These are phyloP conservation scores for Lepidostoma basale DNA, from an alignment of 1,140 invertebrate genomes.

Conservation along the genomic window DNA sequence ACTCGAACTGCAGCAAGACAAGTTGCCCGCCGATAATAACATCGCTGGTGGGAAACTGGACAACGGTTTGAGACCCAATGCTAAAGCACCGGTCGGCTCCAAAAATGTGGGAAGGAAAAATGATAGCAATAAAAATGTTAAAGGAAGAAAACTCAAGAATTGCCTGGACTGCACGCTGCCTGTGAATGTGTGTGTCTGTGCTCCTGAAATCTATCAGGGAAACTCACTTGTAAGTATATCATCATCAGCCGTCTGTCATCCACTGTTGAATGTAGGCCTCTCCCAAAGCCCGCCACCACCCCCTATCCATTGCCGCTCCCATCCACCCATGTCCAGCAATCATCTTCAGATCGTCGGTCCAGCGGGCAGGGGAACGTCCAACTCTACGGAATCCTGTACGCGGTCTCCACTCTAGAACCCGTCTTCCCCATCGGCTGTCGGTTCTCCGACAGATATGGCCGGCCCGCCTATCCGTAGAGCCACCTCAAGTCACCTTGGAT, in stretches of 20 bases:
- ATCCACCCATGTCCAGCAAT: too few relatives aligned
- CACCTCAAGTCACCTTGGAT: too few relatives aligned
- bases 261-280: too few relatives aligned
- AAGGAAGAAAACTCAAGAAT: conserved; percentile 17
- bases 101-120: conserved; percentile 1
- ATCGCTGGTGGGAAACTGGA: background rate
- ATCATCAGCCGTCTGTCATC: background rate
- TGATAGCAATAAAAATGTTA: background rate
- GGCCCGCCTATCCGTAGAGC: too few relatives aligned
- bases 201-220: conserved; percentile 21
- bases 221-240: conserved; percentile 25
- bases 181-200: conserved; percentile 44
- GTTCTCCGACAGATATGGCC: too few relatives aligned
- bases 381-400: too few relatives aligned
- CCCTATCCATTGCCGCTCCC: too few relatives aligned
- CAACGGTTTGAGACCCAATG: background rate
- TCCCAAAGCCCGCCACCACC: too few relatives aligned
- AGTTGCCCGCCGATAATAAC: background rate
- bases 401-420: too few relatives aligned
- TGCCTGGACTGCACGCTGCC: conserved; percentile 31
- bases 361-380: too few relatives aligned
- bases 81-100: background rate
- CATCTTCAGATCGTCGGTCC: too few relatives aligned
- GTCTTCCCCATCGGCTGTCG: too few relatives aligned
- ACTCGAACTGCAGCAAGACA: conserved; percentile 8